Conservation (phyloP, 2,113 vertebrate species). For the Phycodurus eques region DNA sequence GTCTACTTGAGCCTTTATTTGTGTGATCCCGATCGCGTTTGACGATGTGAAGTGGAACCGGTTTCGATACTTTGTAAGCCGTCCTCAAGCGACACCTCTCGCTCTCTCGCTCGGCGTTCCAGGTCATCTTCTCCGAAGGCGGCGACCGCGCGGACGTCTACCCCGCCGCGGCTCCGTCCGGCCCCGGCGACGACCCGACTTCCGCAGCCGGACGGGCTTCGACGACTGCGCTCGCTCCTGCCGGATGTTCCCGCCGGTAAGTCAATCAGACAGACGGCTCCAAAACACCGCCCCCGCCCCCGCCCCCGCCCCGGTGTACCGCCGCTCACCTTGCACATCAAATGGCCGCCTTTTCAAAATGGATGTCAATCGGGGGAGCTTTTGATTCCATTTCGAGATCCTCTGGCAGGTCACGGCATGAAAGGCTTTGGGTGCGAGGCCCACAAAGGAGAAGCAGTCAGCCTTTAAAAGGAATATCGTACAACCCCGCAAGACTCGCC, state of each 20-base stretch:
- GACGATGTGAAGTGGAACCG: background rate
- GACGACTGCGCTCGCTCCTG: constrained; percentile 78
- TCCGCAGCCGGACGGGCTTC: constrained; percentile 70
- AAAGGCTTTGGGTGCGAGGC: constrained; percentile 56
- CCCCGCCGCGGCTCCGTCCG: constrained; percentile 74
- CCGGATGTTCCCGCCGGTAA: constrained; percentile 76
- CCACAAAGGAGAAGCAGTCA: constrained; percentile 65
- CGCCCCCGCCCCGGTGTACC: background rate
- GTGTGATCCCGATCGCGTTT: background rate
- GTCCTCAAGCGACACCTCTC: background rate
- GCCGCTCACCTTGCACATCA: constrained; percentile 56
- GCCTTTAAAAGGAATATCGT: constrained; percentile 62
- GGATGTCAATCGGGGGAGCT: constrained; percentile 60
- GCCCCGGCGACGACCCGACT: constrained; percentile 71
- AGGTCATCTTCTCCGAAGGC: constrained; percentile 77
- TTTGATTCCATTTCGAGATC: constrained; percentile 71
- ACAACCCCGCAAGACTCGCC: constrained; percentile 55
- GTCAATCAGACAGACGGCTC: constrained; percentile 68
- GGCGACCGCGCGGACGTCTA: constrained; percentile 71
- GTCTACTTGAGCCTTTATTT: background rate
- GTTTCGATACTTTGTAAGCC: background rate
- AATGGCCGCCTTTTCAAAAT: constrained; percentile 57
- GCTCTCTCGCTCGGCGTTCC: background rate
- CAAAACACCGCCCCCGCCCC: constrained; percentile 7
- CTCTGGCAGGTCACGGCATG: constrained; percentile 53